Evolutionary conservation across 2,888 invertebrate species (phyloP).

Genomic region (Heliconius sara): DNA sequence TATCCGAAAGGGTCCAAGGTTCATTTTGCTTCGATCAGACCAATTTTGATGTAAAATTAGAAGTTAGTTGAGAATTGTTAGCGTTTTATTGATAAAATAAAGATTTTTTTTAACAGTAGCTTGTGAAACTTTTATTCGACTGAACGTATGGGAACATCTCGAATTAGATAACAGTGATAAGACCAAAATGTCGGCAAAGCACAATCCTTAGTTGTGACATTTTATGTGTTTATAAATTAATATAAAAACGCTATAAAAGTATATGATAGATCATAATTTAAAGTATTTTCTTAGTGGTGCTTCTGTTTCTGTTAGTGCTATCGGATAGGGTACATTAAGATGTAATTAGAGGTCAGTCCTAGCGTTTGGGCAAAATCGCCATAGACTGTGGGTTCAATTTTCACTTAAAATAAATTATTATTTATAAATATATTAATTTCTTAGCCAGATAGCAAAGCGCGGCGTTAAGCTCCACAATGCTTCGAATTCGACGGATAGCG

Average conservation of each 20-base stretch:
- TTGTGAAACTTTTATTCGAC: conserved; percentile 50
- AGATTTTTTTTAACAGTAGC: conserved; percentile 56
- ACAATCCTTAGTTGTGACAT: conserved; percentile 38
- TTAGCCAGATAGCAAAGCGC: too few species aligned
- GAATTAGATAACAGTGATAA: conserved; percentile 39
- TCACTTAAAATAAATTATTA: too few species aligned
- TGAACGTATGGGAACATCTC: conserved; percentile 44
- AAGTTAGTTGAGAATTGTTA: conserved; percentile 56
- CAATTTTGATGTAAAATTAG: conserved; percentile 48
- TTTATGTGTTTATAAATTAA: conserved; percentile 31
- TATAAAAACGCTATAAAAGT: conserved; percentile 37
- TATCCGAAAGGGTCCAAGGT: conserved; percentile 46
- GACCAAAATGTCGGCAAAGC: conserved; percentile 38
- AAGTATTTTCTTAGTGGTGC: conserved; percentile 13
- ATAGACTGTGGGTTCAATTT: too few species aligned
- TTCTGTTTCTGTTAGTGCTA: conserved; percentile 10
- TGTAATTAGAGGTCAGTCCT: too few species aligned
- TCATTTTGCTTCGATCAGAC: conserved; percentile 40
- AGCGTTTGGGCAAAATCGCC: too few species aligned
- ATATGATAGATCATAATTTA: conserved; percentile 29
- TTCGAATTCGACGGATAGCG: too few species aligned
- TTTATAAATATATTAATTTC: too few species aligned
- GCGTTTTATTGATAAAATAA: conserved; percentile 65
- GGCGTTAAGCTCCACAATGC: too few species aligned
- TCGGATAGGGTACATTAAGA: too few species aligned